Percentiles rank a stretch among this genome's conserved stretches.
Conservation (phyloP, 2,113 vertebrate species). For the Acrocephalus kingi region DNA sequence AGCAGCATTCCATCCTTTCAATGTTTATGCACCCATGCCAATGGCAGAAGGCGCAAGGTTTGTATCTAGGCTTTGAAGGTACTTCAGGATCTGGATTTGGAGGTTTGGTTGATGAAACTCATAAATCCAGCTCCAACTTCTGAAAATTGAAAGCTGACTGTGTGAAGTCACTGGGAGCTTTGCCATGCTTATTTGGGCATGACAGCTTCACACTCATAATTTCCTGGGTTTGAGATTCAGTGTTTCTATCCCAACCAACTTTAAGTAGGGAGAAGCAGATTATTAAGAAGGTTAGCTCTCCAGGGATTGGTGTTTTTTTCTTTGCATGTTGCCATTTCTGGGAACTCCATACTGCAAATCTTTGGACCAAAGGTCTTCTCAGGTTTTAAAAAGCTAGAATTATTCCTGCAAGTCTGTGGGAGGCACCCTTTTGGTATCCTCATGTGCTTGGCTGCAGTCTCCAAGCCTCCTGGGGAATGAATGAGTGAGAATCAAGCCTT, state of each 20-base stretch:
- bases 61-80: not conserved
- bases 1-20: not conserved
- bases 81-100: not conserved
- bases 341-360: constrained; percentile 11
- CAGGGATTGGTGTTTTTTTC: not conserved
- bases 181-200: constrained; percentile 42
- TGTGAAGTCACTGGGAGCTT: constrained; percentile 45
- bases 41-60: not conserved
- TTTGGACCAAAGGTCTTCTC: not conserved
- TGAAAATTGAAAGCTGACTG: constrained; percentile 13
- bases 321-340: constrained; percentile 12
- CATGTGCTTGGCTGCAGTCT: not conserved
- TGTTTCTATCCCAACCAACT: not conserved
- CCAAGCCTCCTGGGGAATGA: not conserved
- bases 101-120: constrained; percentile 17
- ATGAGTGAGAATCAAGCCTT: not conserved
- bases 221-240: constrained; percentile 4
- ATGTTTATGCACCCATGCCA: fast-evolving
- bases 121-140: not conserved
- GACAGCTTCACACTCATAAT: constrained; percentile 12
- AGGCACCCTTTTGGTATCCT: constrained; percentile 9
- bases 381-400: constrained; percentile 42
- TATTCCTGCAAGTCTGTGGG: constrained; percentile 11
- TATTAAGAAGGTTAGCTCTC: constrained; percentile 27
- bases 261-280: not conserved